A percentile compares a stretch with the other conserved stretches of the same genome.
Evolutionary conservation across 2,888 invertebrate genomes (phyloP).

Genomic region (Ceriagrion tenellum): DNA sequence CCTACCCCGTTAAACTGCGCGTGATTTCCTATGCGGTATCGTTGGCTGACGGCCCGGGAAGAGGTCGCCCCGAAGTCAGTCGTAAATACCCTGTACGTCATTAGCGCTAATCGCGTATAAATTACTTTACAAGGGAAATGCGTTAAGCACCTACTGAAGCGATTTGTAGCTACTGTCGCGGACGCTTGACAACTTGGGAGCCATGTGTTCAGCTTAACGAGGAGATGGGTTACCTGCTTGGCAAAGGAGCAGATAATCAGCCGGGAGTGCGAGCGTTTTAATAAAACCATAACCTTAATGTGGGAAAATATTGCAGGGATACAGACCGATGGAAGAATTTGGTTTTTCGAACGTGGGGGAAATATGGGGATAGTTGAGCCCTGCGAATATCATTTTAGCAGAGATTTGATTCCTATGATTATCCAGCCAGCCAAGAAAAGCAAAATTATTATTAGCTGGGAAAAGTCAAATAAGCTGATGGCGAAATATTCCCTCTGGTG

Average conservation of each 20-base stretch:
- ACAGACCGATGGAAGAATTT: too few species aligned
- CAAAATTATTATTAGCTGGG: too few species aligned
- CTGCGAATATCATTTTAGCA: too few species aligned
- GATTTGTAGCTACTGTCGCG: not conserved
- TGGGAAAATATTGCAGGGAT: not conserved
- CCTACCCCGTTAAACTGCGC: not conserved
- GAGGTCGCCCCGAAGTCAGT: not conserved
- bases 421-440: too few species aligned
- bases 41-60: not conserved
- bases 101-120: conserved; percentile 18
- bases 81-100: not conserved
- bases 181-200: not conserved
- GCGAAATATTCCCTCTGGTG: too few species aligned
- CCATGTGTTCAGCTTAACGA: not conserved
- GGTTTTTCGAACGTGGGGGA: too few species aligned
- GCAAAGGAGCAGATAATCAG: not conserved
- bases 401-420: too few species aligned
- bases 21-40: conserved; percentile 7
- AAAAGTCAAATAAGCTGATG: too few species aligned
- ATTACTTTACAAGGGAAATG: not conserved
- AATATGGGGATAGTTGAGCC: too few species aligned
- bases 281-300: too few species aligned
- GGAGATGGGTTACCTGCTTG: not conserved
- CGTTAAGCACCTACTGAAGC: not conserved
- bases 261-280: too few species aligned